These are phyloP conservation scores for Nasonia oneida DNA, from an alignment of 2,888 invertebrate genomes.

Conservation along the genomic window DNA sequence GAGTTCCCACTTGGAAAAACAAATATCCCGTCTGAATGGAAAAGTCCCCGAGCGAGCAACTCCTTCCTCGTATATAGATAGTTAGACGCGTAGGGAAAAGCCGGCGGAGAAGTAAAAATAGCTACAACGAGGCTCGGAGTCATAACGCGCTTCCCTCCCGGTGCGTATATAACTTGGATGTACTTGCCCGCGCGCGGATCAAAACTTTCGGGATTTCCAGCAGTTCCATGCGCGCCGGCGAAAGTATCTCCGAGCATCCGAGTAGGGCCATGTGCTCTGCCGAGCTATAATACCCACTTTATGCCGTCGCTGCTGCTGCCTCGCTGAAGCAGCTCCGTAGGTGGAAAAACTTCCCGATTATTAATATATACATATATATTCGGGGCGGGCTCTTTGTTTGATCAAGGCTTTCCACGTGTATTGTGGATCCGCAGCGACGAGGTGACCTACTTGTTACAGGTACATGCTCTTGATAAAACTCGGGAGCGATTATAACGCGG, in stretches of 20 bases:
- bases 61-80: background rate
- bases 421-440: background rate
- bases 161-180: background rate
- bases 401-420: background rate
- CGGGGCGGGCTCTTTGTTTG: background rate
- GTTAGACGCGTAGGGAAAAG: slow-evolving; percentile 4
- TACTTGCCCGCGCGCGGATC: slow-evolving; percentile 17
- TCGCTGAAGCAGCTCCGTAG: background rate
- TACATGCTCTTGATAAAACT: background rate
- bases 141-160: slow-evolving; percentile 7
- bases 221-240: background rate
- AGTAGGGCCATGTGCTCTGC: slow-evolving; percentile 15
- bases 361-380: background rate
- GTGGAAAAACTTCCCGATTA: background rate
- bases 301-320: background rate
- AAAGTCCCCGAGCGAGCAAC: slow-evolving; percentile 30
- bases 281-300: background rate
- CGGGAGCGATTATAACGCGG: background rate
- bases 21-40: slow-evolving; percentile 23
- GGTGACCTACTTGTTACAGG: background rate
- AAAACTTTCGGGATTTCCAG: slow-evolving; percentile 49
- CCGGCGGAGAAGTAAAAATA: slow-evolving; percentile 42
- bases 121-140: slow-evolving; percentile 35
- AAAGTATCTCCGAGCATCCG: slow-evolving; percentile 4
- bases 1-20: background rate